These are phyloP conservation scores for Coelinius sp. DNA, from an alignment of 2,888 invertebrate species.

Conservation along the genomic window DNA sequence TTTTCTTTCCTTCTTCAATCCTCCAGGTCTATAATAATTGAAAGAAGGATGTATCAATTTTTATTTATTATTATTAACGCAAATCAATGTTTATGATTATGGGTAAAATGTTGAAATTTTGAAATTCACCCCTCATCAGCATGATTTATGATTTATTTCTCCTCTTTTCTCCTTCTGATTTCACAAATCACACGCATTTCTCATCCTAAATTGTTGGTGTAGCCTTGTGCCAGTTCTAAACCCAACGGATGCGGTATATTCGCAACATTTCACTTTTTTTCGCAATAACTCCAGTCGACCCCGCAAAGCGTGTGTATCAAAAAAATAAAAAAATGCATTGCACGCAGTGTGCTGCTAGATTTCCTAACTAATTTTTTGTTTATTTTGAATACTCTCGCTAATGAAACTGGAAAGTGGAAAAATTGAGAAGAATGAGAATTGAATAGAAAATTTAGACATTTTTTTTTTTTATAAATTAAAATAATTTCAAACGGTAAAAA, in stretches of 20 bases:
- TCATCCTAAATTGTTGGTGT: constrained; percentile 27
- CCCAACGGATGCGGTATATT: constrained; percentile 45
- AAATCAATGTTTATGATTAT: too few species aligned
- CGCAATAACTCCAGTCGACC: constrained; percentile 58
- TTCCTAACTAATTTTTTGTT: not conserved
- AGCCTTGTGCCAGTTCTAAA: constrained; percentile 33
- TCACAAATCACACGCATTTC: constrained; percentile 21
- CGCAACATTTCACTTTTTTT: constrained; percentile 65
- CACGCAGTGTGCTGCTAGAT: constrained; percentile 45
- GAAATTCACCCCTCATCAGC: not conserved
- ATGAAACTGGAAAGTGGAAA: constrained; percentile 14
- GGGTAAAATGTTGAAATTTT: too few species aligned
- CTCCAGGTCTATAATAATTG: not conserved
- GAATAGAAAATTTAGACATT: too few species aligned
- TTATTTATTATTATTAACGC: too few species aligned
- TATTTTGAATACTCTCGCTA: constrained; percentile 16
- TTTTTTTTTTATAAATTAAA: too few species aligned
- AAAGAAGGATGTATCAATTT: not conserved
- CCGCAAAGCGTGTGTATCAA: constrained; percentile 50
- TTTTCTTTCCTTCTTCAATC: not conserved
- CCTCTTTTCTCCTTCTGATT: not conserved
- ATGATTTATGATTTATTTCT: not conserved
- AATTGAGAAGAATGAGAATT: not conserved
- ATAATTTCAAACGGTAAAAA: constrained; percentile 24
- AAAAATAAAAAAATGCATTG: constrained; percentile 66